A percentile compares a stretch with the other conserved stretches of the same genome.
These are phyloP conservation scores for Acrossocheilus fasciatus DNA, from an alignment of 2,797 vertebrate genomes.

Conservation along the genomic window DNA sequence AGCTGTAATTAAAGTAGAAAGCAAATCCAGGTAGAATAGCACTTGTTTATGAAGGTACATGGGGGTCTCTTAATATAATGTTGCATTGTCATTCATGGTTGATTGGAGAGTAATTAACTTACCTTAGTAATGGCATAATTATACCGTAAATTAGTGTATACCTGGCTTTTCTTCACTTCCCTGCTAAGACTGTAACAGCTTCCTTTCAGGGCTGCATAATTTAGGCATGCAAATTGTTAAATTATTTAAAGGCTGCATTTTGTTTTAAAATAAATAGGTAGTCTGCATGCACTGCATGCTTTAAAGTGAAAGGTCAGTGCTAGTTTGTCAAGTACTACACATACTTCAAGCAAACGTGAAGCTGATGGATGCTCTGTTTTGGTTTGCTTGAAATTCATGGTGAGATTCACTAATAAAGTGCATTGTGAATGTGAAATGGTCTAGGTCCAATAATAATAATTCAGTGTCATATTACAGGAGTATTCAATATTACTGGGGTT, in stretches of 20 bases:
- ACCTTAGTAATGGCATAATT: slow-evolving; percentile 47
- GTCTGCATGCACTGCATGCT: not conserved
- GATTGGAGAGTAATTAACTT: slow-evolving; percentile 48
- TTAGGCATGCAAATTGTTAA: not conserved
- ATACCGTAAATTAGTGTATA: slow-evolving; percentile 33
- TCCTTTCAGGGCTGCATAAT: slow-evolving; percentile 2
- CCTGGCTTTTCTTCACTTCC: slow-evolving; percentile 49
- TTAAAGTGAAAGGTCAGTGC: not conserved
- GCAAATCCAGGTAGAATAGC: slow-evolving; percentile 29
- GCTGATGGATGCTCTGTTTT: not conserved
- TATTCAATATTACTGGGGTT: not conserved
- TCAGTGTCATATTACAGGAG: not conserved
- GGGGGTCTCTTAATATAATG: slow-evolving; percentile 42
- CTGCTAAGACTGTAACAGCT: slow-evolving; percentile 41
- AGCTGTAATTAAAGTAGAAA: slow-evolving; percentile 50
- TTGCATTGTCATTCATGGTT: slow-evolving; percentile 42
- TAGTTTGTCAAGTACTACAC: not conserved
- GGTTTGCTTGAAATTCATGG: not conserved
- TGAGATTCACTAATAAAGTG: not conserved
- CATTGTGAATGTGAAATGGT: not conserved
- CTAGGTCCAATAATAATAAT: not conserved
- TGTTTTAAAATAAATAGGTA: not conserved
- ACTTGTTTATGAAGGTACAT: slow-evolving; percentile 35
- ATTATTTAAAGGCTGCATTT: slow-evolving; percentile 1
- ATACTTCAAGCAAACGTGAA: not conserved